Evolutionary conservation across 2,797 vertebrate genomes (phyloP), one percentile per base, ranked within the genome.

Genomic region (Myotis findleyi): DNA sequence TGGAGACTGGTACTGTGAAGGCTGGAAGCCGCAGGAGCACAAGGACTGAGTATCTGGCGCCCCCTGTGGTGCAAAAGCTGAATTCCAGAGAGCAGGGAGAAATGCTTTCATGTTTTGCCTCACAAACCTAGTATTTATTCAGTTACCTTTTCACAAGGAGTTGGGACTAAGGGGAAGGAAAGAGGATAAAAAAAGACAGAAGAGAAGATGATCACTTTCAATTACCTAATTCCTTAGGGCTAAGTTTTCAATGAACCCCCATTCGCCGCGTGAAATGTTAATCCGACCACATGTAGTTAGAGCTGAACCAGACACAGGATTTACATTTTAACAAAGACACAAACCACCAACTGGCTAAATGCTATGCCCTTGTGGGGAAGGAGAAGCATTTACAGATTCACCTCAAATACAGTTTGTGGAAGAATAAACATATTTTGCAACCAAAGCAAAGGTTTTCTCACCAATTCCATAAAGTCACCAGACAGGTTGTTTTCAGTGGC

Each of bases 361-460:
- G 96, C 91, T 84, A 95, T 41, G 62, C 93, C 6, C 64, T 75
- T 77, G 86, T 2, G 57, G 57, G 85, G 93, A 72, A 82, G 47
- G n/a, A 79, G 90, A 87, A 97, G 94, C 92, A 96, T 95, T 97
- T 97, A 98, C 18, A 98, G 96, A 98, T 95, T 97, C 53, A 79
- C 76, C 79, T 95, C 95, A 97, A 97, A 97, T 96, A 97, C 86
- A 97, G 95, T 89, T 96, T 97, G 73, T 33, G 30, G 96, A 98
- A 98, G 97, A 91, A 97, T 95, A 97, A 98, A 98, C 96, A 98
- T 97, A 97, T 96, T 98, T 97, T 96, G 97, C 97, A 98, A 98
- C 98, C 98, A 98, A 98, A 99, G 98, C 97, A 98, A 98, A 99
- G 98, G 96, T 97, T 98, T 95, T 97, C 96, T 97, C 88, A 97